Evolutionary conservation across 2,113 vertebrate genomes (phyloP).

Genomic region (Carassius carassius): DNA sequence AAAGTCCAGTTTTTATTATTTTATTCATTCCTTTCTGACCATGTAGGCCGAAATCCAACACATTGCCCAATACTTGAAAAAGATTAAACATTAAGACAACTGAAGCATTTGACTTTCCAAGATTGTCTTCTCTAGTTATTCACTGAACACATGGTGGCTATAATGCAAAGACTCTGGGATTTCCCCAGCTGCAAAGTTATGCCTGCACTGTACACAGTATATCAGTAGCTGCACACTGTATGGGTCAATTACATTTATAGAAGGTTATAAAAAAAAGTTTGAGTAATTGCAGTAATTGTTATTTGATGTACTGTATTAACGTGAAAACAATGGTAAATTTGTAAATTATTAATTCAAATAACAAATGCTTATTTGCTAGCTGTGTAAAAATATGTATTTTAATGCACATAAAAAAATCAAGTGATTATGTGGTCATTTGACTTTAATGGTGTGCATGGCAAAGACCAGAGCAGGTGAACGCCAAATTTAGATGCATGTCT

Average conservation of each 20-base stretch:
- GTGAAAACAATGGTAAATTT: not conserved
- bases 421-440: constrained; percentile 7
- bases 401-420: not conserved
- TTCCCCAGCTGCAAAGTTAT: constrained; percentile 1
- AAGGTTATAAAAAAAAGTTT: not conserved
- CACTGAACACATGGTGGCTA: not conserved
- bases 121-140: not conserved
- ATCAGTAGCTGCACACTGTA: constrained; percentile 4
- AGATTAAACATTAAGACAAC: not conserved
- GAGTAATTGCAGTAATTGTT: not conserved
- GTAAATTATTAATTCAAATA: not conserved
- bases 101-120: not conserved
- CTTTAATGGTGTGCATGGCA: constrained; percentile 21
- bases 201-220: not conserved
- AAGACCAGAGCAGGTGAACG: constrained; percentile 47
- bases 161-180: not conserved
- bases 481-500: constrained; percentile 49
- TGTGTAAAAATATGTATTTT: not conserved
- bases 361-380: not conserved
- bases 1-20: not conserved
- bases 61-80: not conserved
- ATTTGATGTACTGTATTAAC: not conserved
- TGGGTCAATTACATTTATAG: not conserved
- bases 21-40: not conserved
- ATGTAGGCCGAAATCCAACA: not conserved